phyloP scores from a whole-genome alignment of 2,797 vertebrate genomes.

The Helicolenus hilgendorfi region DNA sequence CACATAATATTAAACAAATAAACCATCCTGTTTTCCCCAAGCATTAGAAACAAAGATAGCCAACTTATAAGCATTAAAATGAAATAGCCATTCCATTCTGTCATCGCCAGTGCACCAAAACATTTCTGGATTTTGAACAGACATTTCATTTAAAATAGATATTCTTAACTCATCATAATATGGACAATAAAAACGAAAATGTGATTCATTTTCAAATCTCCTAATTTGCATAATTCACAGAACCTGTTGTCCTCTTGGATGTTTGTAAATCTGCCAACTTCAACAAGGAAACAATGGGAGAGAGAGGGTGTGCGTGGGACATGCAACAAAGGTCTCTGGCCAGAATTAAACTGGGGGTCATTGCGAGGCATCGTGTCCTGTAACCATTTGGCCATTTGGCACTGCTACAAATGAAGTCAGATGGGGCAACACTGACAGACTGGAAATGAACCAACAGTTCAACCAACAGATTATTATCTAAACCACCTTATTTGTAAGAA shows the following conservation, averaged over 20 bases:
- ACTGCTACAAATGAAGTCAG: not conserved
- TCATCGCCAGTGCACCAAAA: no score
- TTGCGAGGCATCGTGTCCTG: not conserved
- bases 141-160: no score
- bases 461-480: not conserved
- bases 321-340: not conserved
- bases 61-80: not conserved
- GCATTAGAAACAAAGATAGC: not conserved
- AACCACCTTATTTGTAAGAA: not conserved
- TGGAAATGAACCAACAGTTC: not conserved
- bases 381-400: not conserved
- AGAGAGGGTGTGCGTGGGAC: not conserved
- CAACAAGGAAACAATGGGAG: not conserved
- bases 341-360: not conserved
- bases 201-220: no score
- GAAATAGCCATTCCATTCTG: no score
- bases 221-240: no score
- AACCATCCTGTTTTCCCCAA: not conserved
- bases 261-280: no score
- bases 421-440: not conserved
- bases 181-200: no score
- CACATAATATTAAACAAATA: not conserved
- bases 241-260: no score
- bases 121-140: no score
- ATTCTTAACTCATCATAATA: no score